A percentile compares a stretch with the other conserved stretches of the same genome.
Conservation (phyloP, 2,888 invertebrate species). For the Cheilosia pagana region DNA sequence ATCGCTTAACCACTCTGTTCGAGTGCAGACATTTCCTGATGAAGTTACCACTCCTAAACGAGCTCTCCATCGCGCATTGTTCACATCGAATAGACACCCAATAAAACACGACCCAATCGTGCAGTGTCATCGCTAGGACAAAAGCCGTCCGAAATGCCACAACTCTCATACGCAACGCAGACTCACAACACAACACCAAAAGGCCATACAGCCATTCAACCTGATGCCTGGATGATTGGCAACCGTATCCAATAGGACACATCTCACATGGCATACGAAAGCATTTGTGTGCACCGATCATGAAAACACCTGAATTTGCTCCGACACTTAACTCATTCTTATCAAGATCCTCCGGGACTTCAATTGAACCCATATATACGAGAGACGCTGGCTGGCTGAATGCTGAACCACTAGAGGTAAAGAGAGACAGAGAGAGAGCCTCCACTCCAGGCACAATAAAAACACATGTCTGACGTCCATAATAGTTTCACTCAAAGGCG, state of each 20-base stretch:
- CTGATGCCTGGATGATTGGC: constrained; percentile 74
- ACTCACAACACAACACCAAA: constrained; percentile 24
- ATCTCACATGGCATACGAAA: constrained; percentile 50
- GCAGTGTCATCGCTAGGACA: constrained; percentile 73
- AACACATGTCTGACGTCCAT: constrained; percentile 74
- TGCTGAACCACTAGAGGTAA: constrained; percentile 21
- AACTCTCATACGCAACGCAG: constrained; percentile 67
- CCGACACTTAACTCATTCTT: constrained; percentile 75
- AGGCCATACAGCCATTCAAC: constrained; percentile 67
- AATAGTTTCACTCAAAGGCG: constrained; percentile 72
- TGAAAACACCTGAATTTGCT: constrained; percentile 73
- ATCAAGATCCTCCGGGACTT: constrained; percentile 67
- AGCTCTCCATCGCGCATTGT: constrained; percentile 32
- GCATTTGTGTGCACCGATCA: constrained; percentile 45
- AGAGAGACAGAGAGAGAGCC: constrained; percentile 33
- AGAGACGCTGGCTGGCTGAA: constrained; percentile 20
- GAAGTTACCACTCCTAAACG: constrained; percentile 63
- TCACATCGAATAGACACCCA: constrained; percentile 70
- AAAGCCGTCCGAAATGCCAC: constrained; percentile 73
- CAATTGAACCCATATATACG: constrained; percentile 59
- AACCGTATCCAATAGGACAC: constrained; percentile 74
- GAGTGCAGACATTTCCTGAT: constrained; percentile 63
- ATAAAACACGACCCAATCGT: constrained; percentile 74
- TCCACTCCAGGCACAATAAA: constrained; percentile 67
- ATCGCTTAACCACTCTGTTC: constrained; percentile 25